Conservation (phyloP, 1,140 invertebrate genomes). For the Drosophila ambigua region DNA sequence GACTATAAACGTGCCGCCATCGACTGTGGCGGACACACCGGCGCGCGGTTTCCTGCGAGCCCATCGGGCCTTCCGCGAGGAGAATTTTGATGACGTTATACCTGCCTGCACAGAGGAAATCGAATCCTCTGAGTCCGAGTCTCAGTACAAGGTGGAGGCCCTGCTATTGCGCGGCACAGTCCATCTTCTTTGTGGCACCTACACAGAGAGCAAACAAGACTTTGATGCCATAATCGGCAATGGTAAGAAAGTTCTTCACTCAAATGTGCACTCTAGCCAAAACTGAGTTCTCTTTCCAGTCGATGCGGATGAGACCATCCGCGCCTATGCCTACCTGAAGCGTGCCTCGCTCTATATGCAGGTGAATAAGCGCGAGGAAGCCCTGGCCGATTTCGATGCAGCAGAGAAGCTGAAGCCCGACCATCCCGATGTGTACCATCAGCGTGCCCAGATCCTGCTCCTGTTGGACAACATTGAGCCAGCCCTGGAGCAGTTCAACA, state of each 20-base stretch:
- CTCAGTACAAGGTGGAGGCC: conserved; percentile 87
- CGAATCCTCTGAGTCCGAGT: conserved; percentile 86
- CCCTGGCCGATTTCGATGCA: conserved; percentile 90
- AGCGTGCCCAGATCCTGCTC: conserved; percentile 91
- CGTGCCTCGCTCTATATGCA: conserved; percentile 93
- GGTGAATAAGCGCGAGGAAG: conserved; percentile 89
- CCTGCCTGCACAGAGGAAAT: conserved; percentile 92
- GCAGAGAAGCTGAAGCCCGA: conserved; percentile 91
- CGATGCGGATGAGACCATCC: conserved; percentile 86
- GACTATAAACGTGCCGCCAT: conserved; percentile 24
- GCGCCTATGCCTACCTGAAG: conserved; percentile 95
- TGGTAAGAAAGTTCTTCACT: conserved; percentile 49
- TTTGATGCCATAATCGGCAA: conserved; percentile 87
- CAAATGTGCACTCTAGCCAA: not conserved
- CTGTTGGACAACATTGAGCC: conserved; percentile 91
- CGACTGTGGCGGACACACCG: conserved; percentile 69
- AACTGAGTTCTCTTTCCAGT: conserved; percentile 54
- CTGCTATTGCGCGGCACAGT: conserved; percentile 92
- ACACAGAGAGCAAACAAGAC: conserved; percentile 89
- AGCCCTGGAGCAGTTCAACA: conserved; percentile 92
- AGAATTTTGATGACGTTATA: conserved; percentile 92
- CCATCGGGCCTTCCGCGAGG: conserved; percentile 87
- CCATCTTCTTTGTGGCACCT: conserved; percentile 90
- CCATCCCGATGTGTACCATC: conserved; percentile 93
- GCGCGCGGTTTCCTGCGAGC: conserved; percentile 88